Evolutionary conservation across 2,113 vertebrate species (phyloP), one percentile per base, ranked within the genome.

Genomic region (Dromiciops gliroides): DNA sequence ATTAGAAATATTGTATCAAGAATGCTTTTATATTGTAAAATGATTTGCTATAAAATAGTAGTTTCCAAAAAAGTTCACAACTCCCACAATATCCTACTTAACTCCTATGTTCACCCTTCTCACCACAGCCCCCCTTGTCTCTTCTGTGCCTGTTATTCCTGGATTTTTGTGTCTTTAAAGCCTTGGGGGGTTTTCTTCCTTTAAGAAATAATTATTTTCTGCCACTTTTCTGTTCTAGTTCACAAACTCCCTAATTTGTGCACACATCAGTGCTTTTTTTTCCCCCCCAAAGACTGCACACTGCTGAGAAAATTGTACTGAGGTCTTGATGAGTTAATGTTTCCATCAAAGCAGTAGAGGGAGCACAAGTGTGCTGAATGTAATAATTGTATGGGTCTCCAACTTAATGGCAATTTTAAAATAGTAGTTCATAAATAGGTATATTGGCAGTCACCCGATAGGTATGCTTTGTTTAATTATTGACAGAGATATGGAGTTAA

Each of bases 361-460:
- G 97, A 97, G 97, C 97, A 97, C 97, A 94, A 97, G 97, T 97
- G 96, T 94, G 48, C 91, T 94, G 94, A 96, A 96, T 95, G 49
- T 92, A 95, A 7, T 90, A 91, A 89, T 49, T 37, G 48, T 16
- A 44, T 49, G 44, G 90, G 24, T 49, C 31, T 96, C n/a, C 9
- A n/a, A 31, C 51, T 22, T 0, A 44, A 0, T 31, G 47, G 92
- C 93, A n/a, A 93, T 91, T 93, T 96, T 94, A 83, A 91, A 88
- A 95, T 52, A 60, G 90, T 89, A 90, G 60, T 92, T 3, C 26
- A 50, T 52, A 67, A 67, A 83, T 83, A 67, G 92, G 95, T 96
- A 92, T 53, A 50, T 48, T 75, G 60, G 83, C 94, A 67, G 90
- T 95, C 52, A 24, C 75, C 90, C 90, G 92, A 92, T 94, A 28